A percentile compares a stretch with the other conserved stretches of the same genome.
Conservation (phyloP, 2,797 vertebrate species). For the Sebastolobus alascanus region DNA sequence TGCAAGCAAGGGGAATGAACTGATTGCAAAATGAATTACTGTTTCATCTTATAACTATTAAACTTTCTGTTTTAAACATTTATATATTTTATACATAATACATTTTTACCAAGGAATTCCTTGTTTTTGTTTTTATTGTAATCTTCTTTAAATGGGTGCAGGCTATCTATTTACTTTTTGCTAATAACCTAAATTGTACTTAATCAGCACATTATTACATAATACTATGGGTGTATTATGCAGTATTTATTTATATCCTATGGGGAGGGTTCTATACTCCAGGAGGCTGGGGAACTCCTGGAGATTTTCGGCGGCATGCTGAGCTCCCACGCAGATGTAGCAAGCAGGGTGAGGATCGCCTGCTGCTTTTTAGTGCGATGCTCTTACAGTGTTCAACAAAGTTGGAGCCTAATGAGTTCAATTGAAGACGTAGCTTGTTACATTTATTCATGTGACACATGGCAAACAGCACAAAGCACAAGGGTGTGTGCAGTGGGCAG, state of each 20-base stretch:
- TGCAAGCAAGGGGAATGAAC: slow-evolving; percentile 18
- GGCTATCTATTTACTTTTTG: not conserved
- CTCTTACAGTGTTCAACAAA: slow-evolving; percentile 14
- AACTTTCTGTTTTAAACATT: slow-evolving; percentile 38
- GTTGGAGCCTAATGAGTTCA: slow-evolving; percentile 41
- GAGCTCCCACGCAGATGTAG: slow-evolving; percentile 24
- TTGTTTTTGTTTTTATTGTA: slow-evolving; percentile 3
- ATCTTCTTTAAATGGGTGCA: not conserved
- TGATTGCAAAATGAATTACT: slow-evolving; percentile 24
- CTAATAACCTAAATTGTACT: not conserved
- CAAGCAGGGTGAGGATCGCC: slow-evolving; percentile 29
- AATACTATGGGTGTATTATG: not conserved
- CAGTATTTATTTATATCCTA: slow-evolving; percentile 17
- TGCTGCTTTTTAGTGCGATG: slow-evolving; percentile 42
- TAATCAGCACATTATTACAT: slow-evolving; percentile 31
- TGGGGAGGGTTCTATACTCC: slow-evolving; percentile 1
- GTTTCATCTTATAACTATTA: slow-evolving; percentile 42
- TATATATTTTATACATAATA: slow-evolving; percentile 14
- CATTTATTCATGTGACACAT: slow-evolving; percentile 29
- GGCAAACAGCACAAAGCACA: slow-evolving; percentile 9
- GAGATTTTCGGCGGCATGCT: slow-evolving; percentile 34
- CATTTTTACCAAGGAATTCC: slow-evolving; percentile 1
- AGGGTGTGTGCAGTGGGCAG: slow-evolving; percentile 5
- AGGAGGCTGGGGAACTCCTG: slow-evolving; percentile 33
- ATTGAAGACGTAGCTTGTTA: slow-evolving; percentile 11